Percentiles rank a stretch among this genome's conserved stretches.
Conservation (phyloP, 2,888 invertebrate genomes). For the Caenorhabditis macrosperma region DNA sequence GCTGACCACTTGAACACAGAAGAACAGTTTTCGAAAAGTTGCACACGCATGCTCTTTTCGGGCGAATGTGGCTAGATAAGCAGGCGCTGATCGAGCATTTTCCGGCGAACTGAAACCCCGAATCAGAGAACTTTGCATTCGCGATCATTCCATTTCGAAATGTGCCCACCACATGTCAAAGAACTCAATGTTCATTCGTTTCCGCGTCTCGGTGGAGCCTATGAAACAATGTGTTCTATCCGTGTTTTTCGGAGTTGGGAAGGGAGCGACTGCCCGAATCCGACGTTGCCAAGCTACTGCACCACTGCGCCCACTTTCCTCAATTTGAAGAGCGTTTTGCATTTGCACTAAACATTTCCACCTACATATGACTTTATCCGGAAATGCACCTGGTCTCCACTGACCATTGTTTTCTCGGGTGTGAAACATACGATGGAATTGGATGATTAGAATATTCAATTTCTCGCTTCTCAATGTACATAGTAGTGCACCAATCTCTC, state of each 20-base stretch:
- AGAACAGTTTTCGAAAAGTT: constrained; percentile 20
- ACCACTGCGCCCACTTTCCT: no score
- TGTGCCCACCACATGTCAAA: constrained; percentile 38
- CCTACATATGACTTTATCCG: constrained; percentile 12
- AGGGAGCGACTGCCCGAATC: no score
- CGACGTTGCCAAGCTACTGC: constrained; percentile 17
- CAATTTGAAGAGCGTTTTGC: background rate
- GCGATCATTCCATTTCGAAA: constrained; percentile 7
- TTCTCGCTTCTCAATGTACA: constrained; percentile 15
- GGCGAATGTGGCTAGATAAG: constrained; percentile 5
- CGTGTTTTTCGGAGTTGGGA: no score
- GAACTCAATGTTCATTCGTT: background rate
- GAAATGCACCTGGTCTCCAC: constrained; percentile 7
- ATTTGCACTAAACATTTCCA: constrained; percentile 11
- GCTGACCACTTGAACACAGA: background rate
- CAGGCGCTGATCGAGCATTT: background rate
- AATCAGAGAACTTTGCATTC: constrained; percentile 7
- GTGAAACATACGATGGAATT: constrained; percentile 26
- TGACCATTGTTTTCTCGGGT: constrained; percentile 22
- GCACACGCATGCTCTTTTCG: constrained; percentile 20
- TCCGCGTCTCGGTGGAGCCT: background rate
- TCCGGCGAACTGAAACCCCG: constrained; percentile 20
- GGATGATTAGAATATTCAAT: constrained; percentile 54
- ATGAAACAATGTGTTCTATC: background rate
- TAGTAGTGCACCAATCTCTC: background rate